These are phyloP conservation scores for Ammospiza nelsoni DNA, from an alignment of 2,113 vertebrate genomes.

Conservation along the genomic window DNA sequence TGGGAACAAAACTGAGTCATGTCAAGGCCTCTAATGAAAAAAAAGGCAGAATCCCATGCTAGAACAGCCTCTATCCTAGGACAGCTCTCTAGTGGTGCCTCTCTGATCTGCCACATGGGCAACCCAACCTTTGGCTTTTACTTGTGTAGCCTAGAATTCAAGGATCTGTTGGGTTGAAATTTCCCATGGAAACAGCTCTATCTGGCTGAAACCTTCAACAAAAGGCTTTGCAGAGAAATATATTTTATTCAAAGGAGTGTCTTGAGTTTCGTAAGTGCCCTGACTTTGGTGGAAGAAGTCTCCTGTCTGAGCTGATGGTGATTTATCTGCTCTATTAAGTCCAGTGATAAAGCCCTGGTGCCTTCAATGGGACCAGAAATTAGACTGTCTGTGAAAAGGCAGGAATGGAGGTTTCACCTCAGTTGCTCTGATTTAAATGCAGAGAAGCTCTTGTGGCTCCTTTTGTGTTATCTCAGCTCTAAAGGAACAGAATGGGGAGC, in stretches of 20 bases:
- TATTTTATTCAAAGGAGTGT: neutral
- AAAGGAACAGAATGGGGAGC: neutral
- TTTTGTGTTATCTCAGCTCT: conserved; percentile 10
- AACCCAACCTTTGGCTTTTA: neutral
- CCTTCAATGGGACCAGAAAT: conserved; percentile 25
- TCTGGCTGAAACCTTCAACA: neutral
- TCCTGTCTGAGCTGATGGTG: neutral
- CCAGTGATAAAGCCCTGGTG: neutral
- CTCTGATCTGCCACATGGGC: neutral
- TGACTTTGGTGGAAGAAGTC: neutral
- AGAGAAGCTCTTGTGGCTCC: neutral
- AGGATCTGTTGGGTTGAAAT: neutral
- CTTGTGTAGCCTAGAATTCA: fast-evolving
- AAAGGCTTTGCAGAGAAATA: neutral
- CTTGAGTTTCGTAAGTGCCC: neutral
- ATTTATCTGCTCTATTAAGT: conserved; percentile 36
- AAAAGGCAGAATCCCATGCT: neutral
- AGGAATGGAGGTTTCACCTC: conserved; percentile 17
- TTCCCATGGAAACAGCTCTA: neutral
- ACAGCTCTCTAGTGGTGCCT: neutral
- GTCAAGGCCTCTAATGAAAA: neutral
- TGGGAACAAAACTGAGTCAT: neutral
- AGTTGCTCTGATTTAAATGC: conserved; percentile 26
- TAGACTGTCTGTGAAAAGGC: neutral
- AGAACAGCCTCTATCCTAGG: neutral